Base-by-base conservation (phyloP, 2,113 vertebrate species). In the Morone chrysops region DNA sequence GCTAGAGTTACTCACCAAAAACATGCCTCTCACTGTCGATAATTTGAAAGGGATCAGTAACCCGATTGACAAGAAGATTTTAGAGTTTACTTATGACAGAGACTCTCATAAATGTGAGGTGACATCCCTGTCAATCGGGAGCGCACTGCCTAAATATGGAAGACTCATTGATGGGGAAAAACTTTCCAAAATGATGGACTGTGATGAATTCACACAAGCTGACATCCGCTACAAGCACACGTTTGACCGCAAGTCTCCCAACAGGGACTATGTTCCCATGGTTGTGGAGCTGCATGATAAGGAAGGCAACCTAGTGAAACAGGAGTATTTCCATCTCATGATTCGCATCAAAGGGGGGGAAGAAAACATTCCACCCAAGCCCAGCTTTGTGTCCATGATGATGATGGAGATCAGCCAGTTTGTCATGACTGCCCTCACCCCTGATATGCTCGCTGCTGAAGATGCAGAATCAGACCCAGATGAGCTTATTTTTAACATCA, bases 361-460 rank as follows among this genome's bases (percentile, higher is more conserved):
- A 0, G 96, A 96, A 90, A 99, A 99, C 51, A 96, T 94, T 0
- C 91, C 97, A 0, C 98, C 98, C 16, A 98, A 96, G 78, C 97
- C 98, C 69, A 98, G 98, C 90, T 98, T 99, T 57, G 92, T 97
- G 86, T 96, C 97, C 16, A 99, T 97, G 97, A 97, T 99, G 84
- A 98, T 98, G 98, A 96, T 98, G 97, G 98, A 99, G 84, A 96
- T 99, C 59, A 96, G 97, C 82, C 98, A 99, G 92, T 99, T 99
- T 78, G 97, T 98, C 2, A 96, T 99, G 94, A 98, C 97, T 0
- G 98, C 97, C 2, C 94, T 99, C 68, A 99, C 97, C 0, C 95
- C 96, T 0, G 98, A 99, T 73, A 97, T 99, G 97, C 92, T 99
- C 6, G 96, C 97, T 0, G 97, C 98, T 0, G 98, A 99, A 63